Conservation (phyloP, 2,888 invertebrate species). For the Torymus tubicola region DNA sequence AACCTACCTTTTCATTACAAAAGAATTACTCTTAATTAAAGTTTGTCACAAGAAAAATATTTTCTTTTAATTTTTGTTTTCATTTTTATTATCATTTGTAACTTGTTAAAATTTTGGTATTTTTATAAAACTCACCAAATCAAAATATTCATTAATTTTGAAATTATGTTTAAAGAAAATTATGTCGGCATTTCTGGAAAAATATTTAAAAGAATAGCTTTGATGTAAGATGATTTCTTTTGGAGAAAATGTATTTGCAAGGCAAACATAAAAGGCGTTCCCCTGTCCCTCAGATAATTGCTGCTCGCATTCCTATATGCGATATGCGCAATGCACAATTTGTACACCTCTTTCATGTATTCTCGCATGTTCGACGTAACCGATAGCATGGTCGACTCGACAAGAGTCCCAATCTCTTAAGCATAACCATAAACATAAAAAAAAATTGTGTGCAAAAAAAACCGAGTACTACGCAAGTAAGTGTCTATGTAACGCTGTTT, state of each 20-base stretch:
- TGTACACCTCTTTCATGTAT: conserved; percentile 56
- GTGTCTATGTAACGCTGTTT: conserved; percentile 71
- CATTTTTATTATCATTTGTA: too few species aligned
- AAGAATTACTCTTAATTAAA: conserved; percentile 3
- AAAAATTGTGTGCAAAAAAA: conserved; percentile 58
- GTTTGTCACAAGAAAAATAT: not conserved
- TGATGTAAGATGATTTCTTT: not conserved
- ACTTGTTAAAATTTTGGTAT: too few species aligned
- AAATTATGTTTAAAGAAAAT: not conserved
- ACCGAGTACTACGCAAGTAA: conserved; percentile 65
- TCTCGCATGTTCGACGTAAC: conserved; percentile 58
- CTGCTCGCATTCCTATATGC: conserved; percentile 54
- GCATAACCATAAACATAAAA: conserved; percentile 56
- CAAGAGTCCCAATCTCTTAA: conserved; percentile 56
- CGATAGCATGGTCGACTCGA: conserved; percentile 58
- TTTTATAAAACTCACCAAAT: too few species aligned
- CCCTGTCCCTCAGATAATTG: conserved; percentile 47
- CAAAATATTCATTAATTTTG: too few species aligned
- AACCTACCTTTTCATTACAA: not conserved
- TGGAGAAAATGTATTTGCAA: conserved; percentile 9
- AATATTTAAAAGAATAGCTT: not conserved
- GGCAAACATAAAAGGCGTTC: conserved; percentile 40
- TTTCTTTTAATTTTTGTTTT: too few species aligned
- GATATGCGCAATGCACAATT: conserved; percentile 54
- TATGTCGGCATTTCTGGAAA: not conserved